Evolutionary conservation across 2,113 vertebrate genomes (phyloP), one percentile per base, ranked within the genome.

Genomic region (Aleadryas rufinucha): DNA sequence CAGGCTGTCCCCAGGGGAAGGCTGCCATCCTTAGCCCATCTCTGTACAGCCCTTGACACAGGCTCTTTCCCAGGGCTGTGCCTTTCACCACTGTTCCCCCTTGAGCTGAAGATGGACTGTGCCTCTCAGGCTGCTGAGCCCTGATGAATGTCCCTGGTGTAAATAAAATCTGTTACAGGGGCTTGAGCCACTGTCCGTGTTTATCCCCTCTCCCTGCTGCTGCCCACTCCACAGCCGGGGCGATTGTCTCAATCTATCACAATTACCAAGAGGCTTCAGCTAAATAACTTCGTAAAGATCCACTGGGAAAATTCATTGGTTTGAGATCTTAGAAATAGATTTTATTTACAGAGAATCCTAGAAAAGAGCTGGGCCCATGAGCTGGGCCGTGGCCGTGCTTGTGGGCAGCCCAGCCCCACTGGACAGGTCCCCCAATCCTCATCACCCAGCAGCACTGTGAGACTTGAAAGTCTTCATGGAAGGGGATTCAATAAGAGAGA

Each of bases 231-330:
- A 56, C 66, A 56, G 75, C 78, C 27, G 16, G 85, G 68, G 68
- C 89, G 75, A 97, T 97, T 97, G 78, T 95, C 88, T 94, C 90
- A 47, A 91, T 95, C 89, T 53, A 93, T 97, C 96, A 97, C 94
- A 97, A 95, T 98, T 98, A 98, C 72, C 12, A 39, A 95, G 94
- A 95, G 69, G 71, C 92, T 90, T 71, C 92, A 94, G 89, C 75
- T 97, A 96, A 97, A 96, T 89, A 94, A 98, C 84, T 96, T 72
- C 50, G 69, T 92, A 97, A 84, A 72, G 96, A 97, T 84, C 91
- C n/a, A 2, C 39, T 89, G 88, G 93, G 91, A 96, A 91, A 97
- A 97, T 87, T 89, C 92, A 94, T 82, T 93, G 92, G 66, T 92
- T 96, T 77, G 94, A 92, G 86, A 70, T 42, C 69, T 96, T 79